Evolutionary conservation across 2,888 invertebrate genomes (phyloP).

Genomic region (Polyploca ridens): DNA sequence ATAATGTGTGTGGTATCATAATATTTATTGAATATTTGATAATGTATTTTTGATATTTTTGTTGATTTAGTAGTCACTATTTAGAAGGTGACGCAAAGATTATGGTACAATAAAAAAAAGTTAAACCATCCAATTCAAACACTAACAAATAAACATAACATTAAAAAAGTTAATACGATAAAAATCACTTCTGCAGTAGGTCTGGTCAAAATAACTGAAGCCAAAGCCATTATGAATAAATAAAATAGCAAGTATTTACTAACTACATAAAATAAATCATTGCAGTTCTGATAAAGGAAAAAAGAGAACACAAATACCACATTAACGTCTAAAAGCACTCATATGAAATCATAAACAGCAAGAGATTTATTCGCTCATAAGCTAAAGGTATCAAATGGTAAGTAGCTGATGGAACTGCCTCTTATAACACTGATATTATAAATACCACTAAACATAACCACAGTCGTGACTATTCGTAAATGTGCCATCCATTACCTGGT

Average conservation of each 20-base stretch:
- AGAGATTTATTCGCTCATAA: conserved; percentile 1
- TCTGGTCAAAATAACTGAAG: no score
- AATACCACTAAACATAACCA: conserved; percentile 32
- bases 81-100: no score
- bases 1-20: conserved; percentile 33
- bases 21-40: conserved; percentile 24
- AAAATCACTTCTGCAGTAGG: no score
- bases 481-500: conserved; percentile 56
- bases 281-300: not conserved
- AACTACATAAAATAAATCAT: not conserved
- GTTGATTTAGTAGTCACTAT: not conserved
- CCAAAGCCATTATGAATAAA: no score
- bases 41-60: conserved; percentile 23
- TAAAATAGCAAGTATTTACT: no score
- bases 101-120: no score
- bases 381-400: conserved; percentile 11
- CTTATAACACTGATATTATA: not conserved
- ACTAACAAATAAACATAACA: no score
- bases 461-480: conserved; percentile 65
- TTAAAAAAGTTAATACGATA: no score
- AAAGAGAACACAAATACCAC: not conserved
- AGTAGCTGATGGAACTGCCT: conserved; percentile 8
- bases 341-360: conserved; percentile 27
- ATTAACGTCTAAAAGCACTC: conserved; percentile 14
- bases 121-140: no score